A percentile compares a stretch with the other conserved stretches of the same genome.
Evolutionary conservation across 2,113 vertebrate species (phyloP).

Genomic region (Petaurus breviceps): DNA sequence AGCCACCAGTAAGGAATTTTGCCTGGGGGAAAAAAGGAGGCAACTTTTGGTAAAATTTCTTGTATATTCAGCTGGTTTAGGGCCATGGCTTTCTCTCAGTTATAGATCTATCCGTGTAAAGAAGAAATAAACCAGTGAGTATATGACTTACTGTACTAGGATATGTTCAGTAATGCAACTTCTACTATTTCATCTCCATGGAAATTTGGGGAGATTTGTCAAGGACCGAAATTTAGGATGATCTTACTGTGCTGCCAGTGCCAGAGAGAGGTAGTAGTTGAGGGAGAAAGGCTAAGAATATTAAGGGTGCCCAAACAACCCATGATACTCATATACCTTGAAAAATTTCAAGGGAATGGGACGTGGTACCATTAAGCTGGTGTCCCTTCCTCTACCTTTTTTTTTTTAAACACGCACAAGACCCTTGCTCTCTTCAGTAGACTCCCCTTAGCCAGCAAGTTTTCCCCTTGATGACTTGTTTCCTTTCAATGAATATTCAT

Average conservation of each 20-base stretch:
- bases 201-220: not conserved
- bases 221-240: not conserved
- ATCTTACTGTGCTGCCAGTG: not conserved
- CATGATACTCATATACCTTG: not conserved
- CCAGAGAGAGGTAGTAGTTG: not conserved
- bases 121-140: not conserved
- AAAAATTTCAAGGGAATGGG: not conserved
- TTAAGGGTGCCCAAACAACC: not conserved
- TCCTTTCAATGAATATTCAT: not conserved
- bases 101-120: not conserved
- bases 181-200: not conserved
- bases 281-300: not conserved
- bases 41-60: constrained; percentile 5
- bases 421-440: not conserved
- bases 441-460: not conserved
- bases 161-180: not conserved
- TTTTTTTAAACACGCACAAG: not conserved
- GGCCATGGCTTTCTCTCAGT: not conserved
- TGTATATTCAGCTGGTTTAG: not conserved
- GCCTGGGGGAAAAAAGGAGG: constrained; percentile 20
- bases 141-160: constrained; percentile 2
- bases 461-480: not conserved
- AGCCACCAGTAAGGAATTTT: constrained; percentile 1
- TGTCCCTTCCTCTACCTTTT: not conserved
- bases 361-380: not conserved